Conservation (phyloP, 2,888 invertebrate species). For the Mimas tiliae region DNA sequence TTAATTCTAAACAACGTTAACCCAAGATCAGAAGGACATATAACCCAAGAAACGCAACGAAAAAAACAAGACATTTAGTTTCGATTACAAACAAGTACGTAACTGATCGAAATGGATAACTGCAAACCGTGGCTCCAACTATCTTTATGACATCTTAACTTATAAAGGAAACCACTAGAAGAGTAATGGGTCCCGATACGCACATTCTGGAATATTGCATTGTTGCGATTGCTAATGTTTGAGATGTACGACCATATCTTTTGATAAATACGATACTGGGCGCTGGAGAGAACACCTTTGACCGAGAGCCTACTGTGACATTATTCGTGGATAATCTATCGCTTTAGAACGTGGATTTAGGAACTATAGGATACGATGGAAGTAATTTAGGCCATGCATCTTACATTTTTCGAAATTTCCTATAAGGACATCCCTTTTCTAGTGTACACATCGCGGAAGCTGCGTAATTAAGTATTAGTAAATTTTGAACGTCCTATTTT, state of each 20-base stretch:
- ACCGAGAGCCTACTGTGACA: conserved; percentile 51
- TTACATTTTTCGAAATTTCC: background rate
- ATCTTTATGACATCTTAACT: conserved; percentile 78
- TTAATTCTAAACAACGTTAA: too few species aligned
- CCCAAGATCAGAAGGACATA: too few species aligned
- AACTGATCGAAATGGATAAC: conserved; percentile 67
- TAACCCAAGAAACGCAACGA: too few species aligned
- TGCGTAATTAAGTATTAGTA: too few species aligned
- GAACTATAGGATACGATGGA: background rate
- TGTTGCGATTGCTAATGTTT: conserved; percentile 64
- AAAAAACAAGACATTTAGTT: conserved; percentile 45
- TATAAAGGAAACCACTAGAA: conserved; percentile 75
- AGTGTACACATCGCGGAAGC: too few species aligned
- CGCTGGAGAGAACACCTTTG: conserved; percentile 55
- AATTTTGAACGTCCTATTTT: too few species aligned
- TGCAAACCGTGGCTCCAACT: conserved; percentile 59
- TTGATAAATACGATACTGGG: conserved; percentile 65
- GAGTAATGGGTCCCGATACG: conserved; percentile 77
- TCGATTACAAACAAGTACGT: conserved; percentile 63
- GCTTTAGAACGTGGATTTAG: conserved; percentile 35
- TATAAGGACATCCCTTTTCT: background rate
- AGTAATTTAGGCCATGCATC: background rate
- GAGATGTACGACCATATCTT: conserved; percentile 57
- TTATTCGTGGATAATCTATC: conserved; percentile 48
- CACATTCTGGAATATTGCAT: conserved; percentile 71